phyloP scores from a whole-genome alignment of 1,140 invertebrate genomes.

The Drosophila hydei region DNA sequence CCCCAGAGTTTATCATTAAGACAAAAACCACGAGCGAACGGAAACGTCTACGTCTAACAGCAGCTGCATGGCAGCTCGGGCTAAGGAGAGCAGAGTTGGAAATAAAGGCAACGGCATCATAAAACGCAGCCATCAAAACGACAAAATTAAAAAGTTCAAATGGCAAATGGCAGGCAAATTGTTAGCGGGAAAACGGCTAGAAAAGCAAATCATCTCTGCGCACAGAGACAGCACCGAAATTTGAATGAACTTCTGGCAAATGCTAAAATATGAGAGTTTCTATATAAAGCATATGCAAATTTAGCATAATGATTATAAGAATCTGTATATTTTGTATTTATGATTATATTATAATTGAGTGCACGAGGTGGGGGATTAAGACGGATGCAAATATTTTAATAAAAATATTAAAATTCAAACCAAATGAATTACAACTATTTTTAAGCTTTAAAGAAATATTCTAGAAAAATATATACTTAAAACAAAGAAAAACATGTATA shows the following conservation, averaged over 20 bases:
- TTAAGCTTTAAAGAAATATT: too few species aligned
- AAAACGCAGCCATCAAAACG: conserved; percentile 79
- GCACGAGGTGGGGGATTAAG: too few species aligned
- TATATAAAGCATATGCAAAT: too few species aligned
- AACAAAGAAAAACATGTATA: too few species aligned
- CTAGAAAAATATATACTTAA: too few species aligned
- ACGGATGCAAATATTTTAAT: too few species aligned
- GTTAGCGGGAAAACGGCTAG: conserved; percentile 51
- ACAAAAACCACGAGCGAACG: conserved; percentile 59
- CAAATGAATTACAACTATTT: too few species aligned
- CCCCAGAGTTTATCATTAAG: conserved; percentile 73
- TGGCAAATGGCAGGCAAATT: conserved; percentile 75
- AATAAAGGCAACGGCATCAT: conserved; percentile 73
- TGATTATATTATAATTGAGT: too few species aligned
- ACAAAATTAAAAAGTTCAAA: conserved; percentile 81
- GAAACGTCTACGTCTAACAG: conserved; percentile 39
- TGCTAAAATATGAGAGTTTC: background rate
- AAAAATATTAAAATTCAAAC: too few species aligned
- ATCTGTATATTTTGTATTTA: too few species aligned
- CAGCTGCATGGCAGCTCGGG: conserved; percentile 33
- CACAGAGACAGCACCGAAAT: conserved; percentile 15
- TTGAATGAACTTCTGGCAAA: conserved; percentile 24
- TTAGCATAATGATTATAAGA: too few species aligned
- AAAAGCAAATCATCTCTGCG: conserved; percentile 26
- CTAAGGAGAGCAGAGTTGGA: conserved; percentile 40